Evolutionary conservation across 2,888 invertebrate species (phyloP).

Genomic region (Drosophila kuntzei): DNA sequence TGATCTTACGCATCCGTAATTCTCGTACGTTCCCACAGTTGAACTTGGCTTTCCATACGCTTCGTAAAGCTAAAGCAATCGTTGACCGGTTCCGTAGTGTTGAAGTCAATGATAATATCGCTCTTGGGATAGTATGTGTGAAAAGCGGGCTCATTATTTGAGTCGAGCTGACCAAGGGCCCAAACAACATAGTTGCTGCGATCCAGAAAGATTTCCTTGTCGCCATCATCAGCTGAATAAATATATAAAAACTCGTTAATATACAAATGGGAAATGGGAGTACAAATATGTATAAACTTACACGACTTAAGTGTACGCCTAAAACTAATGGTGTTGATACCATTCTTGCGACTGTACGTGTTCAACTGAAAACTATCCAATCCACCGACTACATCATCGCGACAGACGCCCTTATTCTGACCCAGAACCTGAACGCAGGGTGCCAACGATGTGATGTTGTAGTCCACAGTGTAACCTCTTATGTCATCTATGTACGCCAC

Average conservation of each 20-base stretch:
- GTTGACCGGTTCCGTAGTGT: slow-evolving; percentile 88
- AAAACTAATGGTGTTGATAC: slow-evolving; percentile 92
- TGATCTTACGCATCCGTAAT: slow-evolving; percentile 88
- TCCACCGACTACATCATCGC: slow-evolving; percentile 93
- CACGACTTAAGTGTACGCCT: slow-evolving; percentile 91
- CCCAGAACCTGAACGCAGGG: slow-evolving; percentile 95
- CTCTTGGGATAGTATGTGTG: slow-evolving; percentile 92
- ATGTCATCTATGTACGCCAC: slow-evolving; percentile 91
- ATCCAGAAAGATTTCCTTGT: slow-evolving; percentile 90
- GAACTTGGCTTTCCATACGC: slow-evolving; percentile 82
- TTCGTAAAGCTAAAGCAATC: slow-evolving; percentile 91
- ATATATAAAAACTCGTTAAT: neutral
- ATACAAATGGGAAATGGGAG: too few species aligned
- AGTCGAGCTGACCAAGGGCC: slow-evolving; percentile 93
- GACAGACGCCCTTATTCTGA: slow-evolving; percentile 94
- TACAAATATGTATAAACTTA: too few species aligned
- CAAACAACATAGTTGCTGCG: slow-evolving; percentile 90
- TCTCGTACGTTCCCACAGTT: slow-evolving; percentile 88
- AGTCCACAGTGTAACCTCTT: slow-evolving; percentile 92
- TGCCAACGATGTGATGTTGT: slow-evolving; percentile 93
- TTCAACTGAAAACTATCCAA: slow-evolving; percentile 93
- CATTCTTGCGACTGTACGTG: slow-evolving; percentile 90
- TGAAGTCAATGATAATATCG: slow-evolving; percentile 89
- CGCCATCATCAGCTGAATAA: slow-evolving; percentile 90
- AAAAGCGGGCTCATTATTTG: slow-evolving; percentile 92